Evolutionary conservation across 2,113 vertebrate species (phyloP).

Genomic region (Lepus americanus): DNA sequence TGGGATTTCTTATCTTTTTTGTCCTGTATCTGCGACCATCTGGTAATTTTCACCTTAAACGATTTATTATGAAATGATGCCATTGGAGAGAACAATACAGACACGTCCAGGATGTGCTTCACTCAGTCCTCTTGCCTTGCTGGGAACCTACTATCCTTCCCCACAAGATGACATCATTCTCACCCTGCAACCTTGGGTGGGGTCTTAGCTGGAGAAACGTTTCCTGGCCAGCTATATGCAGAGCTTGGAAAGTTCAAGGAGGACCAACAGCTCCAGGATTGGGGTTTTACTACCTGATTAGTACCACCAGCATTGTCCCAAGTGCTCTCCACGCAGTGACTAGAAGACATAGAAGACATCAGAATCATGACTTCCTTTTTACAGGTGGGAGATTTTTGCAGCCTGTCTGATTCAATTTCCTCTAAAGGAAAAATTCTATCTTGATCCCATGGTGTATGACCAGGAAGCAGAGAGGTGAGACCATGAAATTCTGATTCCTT

Average conservation of each 20-base stretch:
- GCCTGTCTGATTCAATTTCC: not conserved
- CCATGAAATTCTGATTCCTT: not conserved
- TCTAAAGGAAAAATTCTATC: not conserved
- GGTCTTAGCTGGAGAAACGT: not conserved
- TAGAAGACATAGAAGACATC: no score
- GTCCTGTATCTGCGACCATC: not conserved
- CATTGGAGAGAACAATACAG: not conserved
- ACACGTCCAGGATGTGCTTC: accelerated
- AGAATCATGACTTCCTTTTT: not conserved
- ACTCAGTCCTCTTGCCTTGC: not conserved
- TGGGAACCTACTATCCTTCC: not conserved
- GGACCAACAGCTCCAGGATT: not conserved
- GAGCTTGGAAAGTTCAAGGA: not conserved
- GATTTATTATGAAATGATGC: not conserved
- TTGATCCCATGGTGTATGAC: not conserved
- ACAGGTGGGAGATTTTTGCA: not conserved
- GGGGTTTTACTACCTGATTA: not conserved
- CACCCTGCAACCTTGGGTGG: not conserved
- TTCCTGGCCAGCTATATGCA: not conserved
- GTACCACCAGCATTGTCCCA: not conserved
- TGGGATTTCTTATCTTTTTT: not conserved
- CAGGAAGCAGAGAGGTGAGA: not conserved
- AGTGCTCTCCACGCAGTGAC: not conserved
- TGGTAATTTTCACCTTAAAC: not conserved
- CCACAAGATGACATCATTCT: no score